Evolutionary conservation across 2,113 vertebrate genomes (phyloP), one percentile per base, ranked within the genome.

Genomic region (Mungos mungo): DNA sequence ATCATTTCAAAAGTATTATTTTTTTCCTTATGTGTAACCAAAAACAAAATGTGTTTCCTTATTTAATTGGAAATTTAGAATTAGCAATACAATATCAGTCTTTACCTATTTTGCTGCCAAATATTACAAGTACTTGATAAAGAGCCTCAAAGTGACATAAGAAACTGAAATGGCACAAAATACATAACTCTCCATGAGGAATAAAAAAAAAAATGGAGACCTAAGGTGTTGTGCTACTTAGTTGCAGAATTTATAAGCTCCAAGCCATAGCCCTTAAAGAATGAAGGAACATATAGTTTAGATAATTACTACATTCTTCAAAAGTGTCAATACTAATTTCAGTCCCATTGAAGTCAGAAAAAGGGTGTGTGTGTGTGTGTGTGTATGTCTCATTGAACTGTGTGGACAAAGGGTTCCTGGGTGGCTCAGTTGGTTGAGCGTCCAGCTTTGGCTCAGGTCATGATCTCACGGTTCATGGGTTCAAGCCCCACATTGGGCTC

Each of bases 61-160:
- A 84, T 50, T 93, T 83, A 79, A 94, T 29, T 5, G 47, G 45
- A 71, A 90, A 11, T 47, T 92, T 80, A 68, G 82, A 96, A 85
- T 65, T 45, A 80, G 41, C 52, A 69, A 45, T 47, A 8, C 33
- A 74, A 7, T 47, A 72, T 50, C 45, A 68, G n/a, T 63, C 50
- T 88, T 82, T 77, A 54, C 27, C 41, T 68, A 41, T 12, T 45
- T 89, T 81, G 16, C 18, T 45, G 31, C 33, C 63, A 66, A 82
- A 69, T 80, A 74, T 72, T 15, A 81, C 14, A 5, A 86, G 38
- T 14, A 69, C n/a, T 14, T 86, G 82, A 83, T 33, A 83, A 71
- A 83, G n/a, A 94, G 31, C 38, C 29, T 76, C 21, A 76, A 31
- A 90, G 23, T 41, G 27, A 60, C 19, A 31, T 23, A 89, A 89